Evolutionary conservation across 2,113 vertebrate genomes (phyloP), one percentile per base, ranked within the genome.

Genomic region (Pterophyllum scalare): DNA sequence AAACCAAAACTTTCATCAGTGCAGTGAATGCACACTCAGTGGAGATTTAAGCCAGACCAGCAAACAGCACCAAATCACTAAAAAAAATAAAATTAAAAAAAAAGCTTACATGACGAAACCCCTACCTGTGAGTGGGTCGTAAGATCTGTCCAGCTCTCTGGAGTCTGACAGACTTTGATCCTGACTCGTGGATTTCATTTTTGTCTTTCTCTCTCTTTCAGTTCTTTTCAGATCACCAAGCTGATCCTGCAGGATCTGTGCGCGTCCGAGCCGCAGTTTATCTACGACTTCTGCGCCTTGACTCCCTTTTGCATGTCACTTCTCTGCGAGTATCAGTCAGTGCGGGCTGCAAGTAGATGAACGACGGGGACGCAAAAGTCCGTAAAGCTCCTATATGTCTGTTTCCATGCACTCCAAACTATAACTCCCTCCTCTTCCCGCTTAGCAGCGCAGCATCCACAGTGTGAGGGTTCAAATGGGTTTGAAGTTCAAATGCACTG

Each of bases 141-240:
- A 97, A 52, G 97, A 98, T 58, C 97, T 96, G 86, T 98, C 97
- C 93, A 98, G 95, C 85, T 98, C 97, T 59, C 96, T 95, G 88
- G 97, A 97, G 92, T 98, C 97, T 76, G 97, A 97, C 91, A 97
- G 94, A 92, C 97, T 97, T 95, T 96, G 96, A 80, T 97, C 96
- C 86, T 97, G 95, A 93, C 95, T 96, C 87, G 96, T 96, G 94
- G 95, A 95, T 92, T 97, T 96, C 97, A 97, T 97, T 86, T 88
- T 28, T 31, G 13, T 7, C 13, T 22, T 72, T 35, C 1, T 10
- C n/a, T 58, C 14, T 24, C 6, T 24, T 52, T 22, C 79, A 17
- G 5, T 80, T 59, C 26, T 85, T 14, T 67, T 75, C 57, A 22
- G 19, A 84, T 64, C 81, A 3, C 57, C 43, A 56, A 58, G 77